Evolutionary conservation across 2,113 vertebrate species (phyloP).

Genomic region (Apus apus): DNA sequence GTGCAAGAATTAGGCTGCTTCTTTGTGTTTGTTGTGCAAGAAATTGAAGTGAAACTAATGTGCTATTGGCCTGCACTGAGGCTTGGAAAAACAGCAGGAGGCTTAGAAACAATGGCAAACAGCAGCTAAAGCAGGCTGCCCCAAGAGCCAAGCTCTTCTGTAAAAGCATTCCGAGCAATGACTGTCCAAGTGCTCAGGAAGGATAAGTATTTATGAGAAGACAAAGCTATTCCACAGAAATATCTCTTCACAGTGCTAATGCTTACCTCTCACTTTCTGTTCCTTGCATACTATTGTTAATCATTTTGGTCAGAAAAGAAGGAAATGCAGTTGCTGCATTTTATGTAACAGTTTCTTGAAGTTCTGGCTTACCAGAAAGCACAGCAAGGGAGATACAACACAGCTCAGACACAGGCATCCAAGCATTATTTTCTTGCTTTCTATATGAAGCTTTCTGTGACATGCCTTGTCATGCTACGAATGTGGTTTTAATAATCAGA

Average conservation of each 20-base stretch:
- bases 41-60: constrained; percentile 12
- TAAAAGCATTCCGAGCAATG: neutral
- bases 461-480: neutral
- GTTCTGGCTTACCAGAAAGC: neutral
- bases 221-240: neutral
- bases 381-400: neutral
- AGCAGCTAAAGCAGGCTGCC: neutral
- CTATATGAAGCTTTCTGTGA: neutral
- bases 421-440: neutral
- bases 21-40: neutral
- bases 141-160: neutral
- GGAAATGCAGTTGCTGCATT: neutral
- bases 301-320: neutral
- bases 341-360: neutral
- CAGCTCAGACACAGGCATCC: neutral
- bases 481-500: neutral
- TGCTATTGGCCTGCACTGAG: neutral
- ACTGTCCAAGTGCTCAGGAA: neutral
- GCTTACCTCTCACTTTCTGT: neutral
- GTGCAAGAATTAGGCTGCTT: neutral
- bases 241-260: neutral
- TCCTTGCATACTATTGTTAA: neutral
- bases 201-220: neutral
- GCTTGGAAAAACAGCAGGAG: constrained; percentile 28
- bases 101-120: constrained; percentile 8